These are phyloP conservation scores for Fissipunctia ypsillon DNA, from an alignment of 2,888 invertebrate species.

Conservation along the genomic window DNA sequence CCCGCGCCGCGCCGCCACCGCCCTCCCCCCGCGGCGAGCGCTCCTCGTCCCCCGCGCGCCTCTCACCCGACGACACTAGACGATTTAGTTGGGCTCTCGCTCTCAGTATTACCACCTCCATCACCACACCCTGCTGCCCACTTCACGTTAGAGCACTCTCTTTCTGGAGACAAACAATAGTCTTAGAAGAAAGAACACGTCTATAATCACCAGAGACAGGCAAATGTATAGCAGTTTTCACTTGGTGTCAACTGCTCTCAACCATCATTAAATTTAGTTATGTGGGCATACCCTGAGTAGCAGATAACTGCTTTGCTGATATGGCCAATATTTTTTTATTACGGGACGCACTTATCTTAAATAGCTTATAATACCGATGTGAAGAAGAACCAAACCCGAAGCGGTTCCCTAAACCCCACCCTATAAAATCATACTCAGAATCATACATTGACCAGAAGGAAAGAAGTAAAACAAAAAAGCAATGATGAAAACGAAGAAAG, in stretches of 20 bases:
- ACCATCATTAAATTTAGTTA: background rate
- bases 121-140: slow-evolving; percentile 85
- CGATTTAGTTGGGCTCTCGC: slow-evolving; percentile 91
- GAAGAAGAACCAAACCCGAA: background rate
- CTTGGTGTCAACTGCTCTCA: background rate
- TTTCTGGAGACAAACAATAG: slow-evolving; percentile 64
- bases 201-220: too few relatives aligned
- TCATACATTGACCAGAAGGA: background rate
- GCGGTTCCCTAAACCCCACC: background rate
- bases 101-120: slow-evolving; percentile 92
- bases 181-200: slow-evolving; percentile 16
- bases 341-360: background rate
- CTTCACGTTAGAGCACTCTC: slow-evolving; percentile 76
- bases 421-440: background rate
- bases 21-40: slow-evolving; percentile 72
- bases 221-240: slow-evolving; percentile 4
- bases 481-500: background rate
- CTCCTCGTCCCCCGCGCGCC: slow-evolving; percentile 72
- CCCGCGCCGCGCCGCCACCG: slow-evolving; percentile 73
- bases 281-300: background rate
- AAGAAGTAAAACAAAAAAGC: background rate
- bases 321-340: background rate
- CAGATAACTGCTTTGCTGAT: background rate
- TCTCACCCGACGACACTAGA: slow-evolving; percentile 88
- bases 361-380: background rate